Base-by-base conservation (phyloP, 2,888 invertebrate species). In the Ectobius pallidus region DNA sequence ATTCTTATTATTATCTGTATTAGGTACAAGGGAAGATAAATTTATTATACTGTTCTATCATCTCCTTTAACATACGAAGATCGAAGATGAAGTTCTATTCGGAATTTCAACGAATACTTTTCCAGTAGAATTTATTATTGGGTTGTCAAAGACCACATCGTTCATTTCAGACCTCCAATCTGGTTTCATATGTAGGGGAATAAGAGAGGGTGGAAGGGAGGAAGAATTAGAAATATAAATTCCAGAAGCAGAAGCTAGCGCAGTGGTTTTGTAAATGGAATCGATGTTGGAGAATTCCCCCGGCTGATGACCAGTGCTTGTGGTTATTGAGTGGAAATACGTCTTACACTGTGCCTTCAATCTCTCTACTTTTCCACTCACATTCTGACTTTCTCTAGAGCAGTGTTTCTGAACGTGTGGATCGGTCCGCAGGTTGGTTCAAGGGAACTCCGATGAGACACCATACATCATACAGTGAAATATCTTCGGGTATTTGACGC, bases 171-270 rank as follows among this genome's bases (percentile, higher is more conserved):
- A 34, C 22, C 39, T 42, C 63, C 63, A 63, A 20, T 63, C 42
- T n/a, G 52, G 52, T 52, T 52, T 52, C 52, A 25, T 52, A 52
- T 25, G 2, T 39, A 18, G 62, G 39, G 16, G n/a, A 42, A 32
- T 25, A 34, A 30, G 32, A 25, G n/a, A 22, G 34, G 69, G 58
- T 25, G 49, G n/a, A n/a, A n/a, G 65, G 71, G 27, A 62, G 72
- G 52, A 69, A 72, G 69, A 69, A 71, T 71, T 65, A 65, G 72
- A 69, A 72, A 69, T 68, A 69, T 61, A 69, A 72, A 72, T 72
- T 72, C 72, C 72, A 69, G 44, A 52, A 58, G 61, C 72, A 39
- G 63, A 30, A 25, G 61, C 34, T 34, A 25, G 34, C 22, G 69
- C 27, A 55, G 71, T 22, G 72, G 72, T 63, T 62, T 61, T 42